phyloP scores from a whole-genome alignment of 37 sponge, comb jelly and placozoan species.

The Cladorhizidae sp. region DNA sequence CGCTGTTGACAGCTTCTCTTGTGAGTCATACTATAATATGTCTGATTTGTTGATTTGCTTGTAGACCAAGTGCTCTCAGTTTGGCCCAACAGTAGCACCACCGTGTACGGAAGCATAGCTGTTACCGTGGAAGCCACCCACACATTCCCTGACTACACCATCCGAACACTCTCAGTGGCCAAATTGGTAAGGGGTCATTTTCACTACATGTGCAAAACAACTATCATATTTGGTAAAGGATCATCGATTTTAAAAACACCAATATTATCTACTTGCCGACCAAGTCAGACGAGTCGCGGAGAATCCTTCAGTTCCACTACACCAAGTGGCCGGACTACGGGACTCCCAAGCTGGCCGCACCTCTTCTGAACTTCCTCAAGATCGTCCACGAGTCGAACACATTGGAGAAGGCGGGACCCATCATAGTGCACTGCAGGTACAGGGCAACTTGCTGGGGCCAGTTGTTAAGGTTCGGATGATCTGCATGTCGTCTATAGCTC shows the following conservation, averaged over 20 bases:
- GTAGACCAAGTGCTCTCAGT: slow-evolving; percentile 64
- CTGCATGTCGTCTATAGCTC: too few species aligned
- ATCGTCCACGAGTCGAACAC: slow-evolving; percentile 40
- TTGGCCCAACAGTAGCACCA: slow-evolving; percentile 45
- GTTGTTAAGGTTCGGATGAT: too few species aligned
- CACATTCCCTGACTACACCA: slow-evolving; percentile 61
- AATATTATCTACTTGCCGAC: neutral
- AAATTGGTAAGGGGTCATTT: slow-evolving; percentile 31
- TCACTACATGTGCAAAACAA: neutral
- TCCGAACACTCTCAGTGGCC: slow-evolving; percentile 51
- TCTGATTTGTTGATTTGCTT: too few species aligned
- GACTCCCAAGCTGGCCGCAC: slow-evolving; percentile 58
- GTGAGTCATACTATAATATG: too few species aligned
- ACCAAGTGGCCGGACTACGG: slow-evolving; percentile 81
- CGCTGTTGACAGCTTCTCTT: too few species aligned
- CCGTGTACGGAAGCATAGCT: slow-evolving; percentile 48
- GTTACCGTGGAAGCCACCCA: slow-evolving; percentile 49
- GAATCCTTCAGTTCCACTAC: slow-evolving; percentile 85
- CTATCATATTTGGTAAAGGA: neutral
- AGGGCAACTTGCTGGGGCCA: too few species aligned
- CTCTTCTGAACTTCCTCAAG: slow-evolving; percentile 73
- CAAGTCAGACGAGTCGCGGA: slow-evolving; percentile 4
- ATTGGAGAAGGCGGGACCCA: slow-evolving; percentile 38
- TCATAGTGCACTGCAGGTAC: slow-evolving; percentile 80
- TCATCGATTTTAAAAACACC: neutral